Conservation (phyloP, 1,140 invertebrate species). For the Magallana ariakensis region DNA sequence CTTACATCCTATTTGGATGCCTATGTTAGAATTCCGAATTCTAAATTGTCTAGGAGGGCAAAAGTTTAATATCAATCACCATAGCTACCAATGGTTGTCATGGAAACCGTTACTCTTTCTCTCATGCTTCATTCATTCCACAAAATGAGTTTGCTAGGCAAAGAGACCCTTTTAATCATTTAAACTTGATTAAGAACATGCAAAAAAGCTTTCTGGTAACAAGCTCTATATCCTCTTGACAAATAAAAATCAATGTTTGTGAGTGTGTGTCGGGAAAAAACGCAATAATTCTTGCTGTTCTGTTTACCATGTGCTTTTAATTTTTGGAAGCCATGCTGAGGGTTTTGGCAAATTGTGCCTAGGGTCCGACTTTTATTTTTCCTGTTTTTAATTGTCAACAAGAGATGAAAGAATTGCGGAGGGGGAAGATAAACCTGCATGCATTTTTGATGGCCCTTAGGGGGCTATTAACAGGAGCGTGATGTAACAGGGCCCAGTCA, state of each 20-base stretch:
- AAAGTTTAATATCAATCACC: not conserved
- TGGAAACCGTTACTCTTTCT: not conserved
- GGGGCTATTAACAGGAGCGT: not conserved
- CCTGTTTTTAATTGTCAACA: conserved; percentile 9
- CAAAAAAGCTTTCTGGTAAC: not conserved
- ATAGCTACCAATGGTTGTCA: conserved; percentile 26
- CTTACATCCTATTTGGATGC: not conserved
- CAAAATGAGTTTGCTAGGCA: not conserved
- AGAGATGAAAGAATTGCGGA: conserved; percentile 10
- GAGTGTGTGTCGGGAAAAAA: not conserved
- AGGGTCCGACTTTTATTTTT: not conserved
- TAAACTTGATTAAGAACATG: conserved; percentile 17
- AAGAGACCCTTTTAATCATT: conserved; percentile 6
- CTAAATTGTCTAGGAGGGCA: not conserved
- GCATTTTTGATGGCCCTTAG: conserved; percentile 5
- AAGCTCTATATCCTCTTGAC: not conserved
- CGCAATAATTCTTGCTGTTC: not conserved
- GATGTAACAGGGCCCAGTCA: not conserved
- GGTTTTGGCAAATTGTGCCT: not conserved
- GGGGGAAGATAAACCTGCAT: not conserved
- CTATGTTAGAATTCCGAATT: not conserved
- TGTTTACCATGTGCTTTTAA: conserved; percentile 19
- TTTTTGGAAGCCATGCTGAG: not conserved
- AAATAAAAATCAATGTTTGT: not conserved
- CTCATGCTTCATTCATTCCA: conserved; percentile 10